Conservation (phyloP, 1,140 invertebrate genomes). For the Ostrea edulis region DNA sequence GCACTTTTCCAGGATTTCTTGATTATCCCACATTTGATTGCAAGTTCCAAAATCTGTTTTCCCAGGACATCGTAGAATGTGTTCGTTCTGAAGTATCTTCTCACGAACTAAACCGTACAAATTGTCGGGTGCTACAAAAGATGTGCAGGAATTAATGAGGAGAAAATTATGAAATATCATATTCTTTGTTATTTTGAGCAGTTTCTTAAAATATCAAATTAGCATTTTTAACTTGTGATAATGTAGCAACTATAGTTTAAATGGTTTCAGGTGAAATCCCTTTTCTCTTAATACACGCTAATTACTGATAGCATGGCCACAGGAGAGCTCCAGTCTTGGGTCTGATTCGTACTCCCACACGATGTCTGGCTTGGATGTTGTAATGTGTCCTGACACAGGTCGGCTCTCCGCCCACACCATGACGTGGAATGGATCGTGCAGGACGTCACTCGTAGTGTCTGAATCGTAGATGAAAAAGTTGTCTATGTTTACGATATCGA, state of each 20-base stretch:
- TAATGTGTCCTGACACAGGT: not conserved
- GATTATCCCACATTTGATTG: not conserved
- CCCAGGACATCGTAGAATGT: not conserved
- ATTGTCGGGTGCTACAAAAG: not conserved
- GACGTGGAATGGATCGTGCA: not conserved
- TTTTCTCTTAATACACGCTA: not conserved
- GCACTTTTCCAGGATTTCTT: not conserved
- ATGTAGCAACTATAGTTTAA: no score
- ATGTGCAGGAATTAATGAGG: not conserved
- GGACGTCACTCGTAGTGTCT: not conserved
- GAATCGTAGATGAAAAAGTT: constrained; percentile 3
- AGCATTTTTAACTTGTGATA: no score
- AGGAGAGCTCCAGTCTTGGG: not conserved
- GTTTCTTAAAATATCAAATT: no score
- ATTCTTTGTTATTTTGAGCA: no score
- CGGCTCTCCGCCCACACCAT: not conserved
- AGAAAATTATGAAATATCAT: no score
- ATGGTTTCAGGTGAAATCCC: no score
- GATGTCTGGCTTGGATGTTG: not conserved
- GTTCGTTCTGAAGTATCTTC: not conserved
- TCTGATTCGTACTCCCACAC: constrained; percentile 21
- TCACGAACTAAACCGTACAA: not conserved
- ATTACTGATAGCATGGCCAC: not conserved
- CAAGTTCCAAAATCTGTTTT: not conserved
- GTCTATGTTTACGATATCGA: not conserved